Percentiles rank a stretch among this genome's conserved stretches.
Conservation (phyloP, 2,888 invertebrate genomes). For the Linnaemya vulpina region DNA sequence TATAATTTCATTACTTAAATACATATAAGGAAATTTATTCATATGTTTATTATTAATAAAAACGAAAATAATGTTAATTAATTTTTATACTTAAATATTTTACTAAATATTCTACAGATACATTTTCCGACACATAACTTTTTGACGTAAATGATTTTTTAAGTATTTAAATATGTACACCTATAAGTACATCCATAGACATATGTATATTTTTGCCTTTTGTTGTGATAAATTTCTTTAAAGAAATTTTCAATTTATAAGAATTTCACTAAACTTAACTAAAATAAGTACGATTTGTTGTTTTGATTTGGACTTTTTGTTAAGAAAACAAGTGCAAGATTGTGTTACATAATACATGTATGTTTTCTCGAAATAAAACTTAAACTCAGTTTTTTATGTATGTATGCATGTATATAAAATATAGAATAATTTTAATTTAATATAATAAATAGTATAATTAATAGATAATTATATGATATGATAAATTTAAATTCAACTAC, state of each 20-base stretch:
- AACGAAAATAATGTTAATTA: conserved; percentile 27
- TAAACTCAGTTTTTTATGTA: neutral
- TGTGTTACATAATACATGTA: neutral
- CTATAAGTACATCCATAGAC: too few relatives aligned
- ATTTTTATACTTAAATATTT: conserved; percentile 36
- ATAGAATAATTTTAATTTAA: conserved; percentile 27
- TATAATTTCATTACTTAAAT: conserved; percentile 19
- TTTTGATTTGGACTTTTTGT: conserved; percentile 32
- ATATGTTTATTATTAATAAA: neutral
- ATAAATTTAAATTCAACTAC: conserved; percentile 68
- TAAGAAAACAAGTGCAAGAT: conserved; percentile 56
- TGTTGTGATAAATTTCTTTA: conserved; percentile 11
- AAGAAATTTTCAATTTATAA: conserved; percentile 13
- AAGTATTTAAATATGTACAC: neutral
- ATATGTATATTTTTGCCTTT: too few relatives aligned
- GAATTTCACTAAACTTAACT: conserved; percentile 54
- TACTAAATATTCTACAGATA: conserved; percentile 5
- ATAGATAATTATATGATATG: conserved; percentile 60
- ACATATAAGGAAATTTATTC: conserved; percentile 3
- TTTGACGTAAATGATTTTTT: conserved; percentile 15
- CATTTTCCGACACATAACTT: neutral
- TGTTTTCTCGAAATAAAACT: conserved; percentile 21
- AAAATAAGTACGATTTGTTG: conserved; percentile 20
- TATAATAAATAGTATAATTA: conserved; percentile 44
- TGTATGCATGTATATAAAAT: conserved; percentile 41